phyloP scores from a whole-genome alignment of 2,797 vertebrate species.

The Aplochiton taeniatus region DNA sequence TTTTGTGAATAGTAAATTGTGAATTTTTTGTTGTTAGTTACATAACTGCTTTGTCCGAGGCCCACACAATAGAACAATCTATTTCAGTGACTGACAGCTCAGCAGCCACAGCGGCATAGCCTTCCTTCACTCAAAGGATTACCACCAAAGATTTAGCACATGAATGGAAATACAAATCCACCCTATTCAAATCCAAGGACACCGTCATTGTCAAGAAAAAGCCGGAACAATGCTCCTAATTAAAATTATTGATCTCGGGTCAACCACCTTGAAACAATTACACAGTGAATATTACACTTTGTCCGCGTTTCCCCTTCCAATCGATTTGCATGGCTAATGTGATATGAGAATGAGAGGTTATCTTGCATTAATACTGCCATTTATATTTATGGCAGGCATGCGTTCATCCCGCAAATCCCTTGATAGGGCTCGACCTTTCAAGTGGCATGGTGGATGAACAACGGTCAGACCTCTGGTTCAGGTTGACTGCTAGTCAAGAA shows the following conservation, averaged over 20 bases:
- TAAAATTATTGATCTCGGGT: slow-evolving; percentile 66
- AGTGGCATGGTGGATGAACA: neutral
- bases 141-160: slow-evolving; percentile 43
- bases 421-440: slow-evolving; percentile 17
- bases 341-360: slow-evolving; percentile 55
- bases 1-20: no score
- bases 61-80: slow-evolving; percentile 1
- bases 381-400: slow-evolving; percentile 68
- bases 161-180: slow-evolving; percentile 50
- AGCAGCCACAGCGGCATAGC: slow-evolving; percentile 11
- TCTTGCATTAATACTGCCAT: slow-evolving; percentile 73
- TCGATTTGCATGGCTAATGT: slow-evolving; percentile 70
- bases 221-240: slow-evolving; percentile 59
- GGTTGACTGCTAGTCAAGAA: no score
- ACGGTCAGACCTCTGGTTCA: no score
- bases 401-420: slow-evolving; percentile 28
- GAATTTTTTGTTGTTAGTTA: no score
- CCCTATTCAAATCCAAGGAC: slow-evolving; percentile 48
- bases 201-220: slow-evolving; percentile 20
- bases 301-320: slow-evolving; percentile 45
- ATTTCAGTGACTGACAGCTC: slow-evolving; percentile 21
- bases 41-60: no score
- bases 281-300: slow-evolving; percentile 52
- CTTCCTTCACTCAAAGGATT: slow-evolving; percentile 18
- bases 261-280: slow-evolving; percentile 61